Evolutionary conservation across 2,113 vertebrate genomes (phyloP).

Genomic region (Phyllostomus discolor): DNA sequence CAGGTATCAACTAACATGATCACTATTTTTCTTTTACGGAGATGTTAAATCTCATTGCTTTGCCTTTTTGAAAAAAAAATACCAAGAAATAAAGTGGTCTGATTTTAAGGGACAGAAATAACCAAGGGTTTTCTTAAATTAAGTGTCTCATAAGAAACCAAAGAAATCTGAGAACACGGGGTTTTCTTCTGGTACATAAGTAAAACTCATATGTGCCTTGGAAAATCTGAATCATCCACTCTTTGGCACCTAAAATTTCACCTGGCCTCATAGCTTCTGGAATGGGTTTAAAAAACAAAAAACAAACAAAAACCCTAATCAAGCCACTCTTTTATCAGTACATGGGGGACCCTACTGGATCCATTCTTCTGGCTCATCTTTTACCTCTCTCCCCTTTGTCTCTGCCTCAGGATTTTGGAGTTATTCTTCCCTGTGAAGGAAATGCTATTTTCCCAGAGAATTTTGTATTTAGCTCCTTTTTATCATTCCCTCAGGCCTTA

Average conservation of each 20-base stretch:
- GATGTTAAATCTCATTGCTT: neutral
- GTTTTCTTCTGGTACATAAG: slow-evolving; percentile 60
- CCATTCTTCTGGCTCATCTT: neutral
- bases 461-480: neutral
- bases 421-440: neutral
- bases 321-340: neutral
- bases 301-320: neutral
- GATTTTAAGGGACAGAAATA: neutral
- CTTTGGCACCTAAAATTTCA: slow-evolving; percentile 62
- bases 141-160: slow-evolving; percentile 7
- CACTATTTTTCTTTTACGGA: neutral
- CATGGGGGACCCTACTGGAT: neutral
- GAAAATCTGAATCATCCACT: slow-evolving; percentile 62
- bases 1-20: neutral
- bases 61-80: neutral
- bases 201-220: slow-evolving; percentile 45
- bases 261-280: slow-evolving; percentile 55
- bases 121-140: slow-evolving; percentile 12
- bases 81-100: neutral
- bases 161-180: slow-evolving; percentile 34
- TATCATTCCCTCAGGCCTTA: neutral
- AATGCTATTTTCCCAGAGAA: neutral
- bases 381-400: neutral
- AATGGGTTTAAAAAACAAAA: neutral
- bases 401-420: neutral